These are phyloP conservation scores for Dione juno DNA, from an alignment of 2,888 invertebrate species.

Conservation along the genomic window DNA sequence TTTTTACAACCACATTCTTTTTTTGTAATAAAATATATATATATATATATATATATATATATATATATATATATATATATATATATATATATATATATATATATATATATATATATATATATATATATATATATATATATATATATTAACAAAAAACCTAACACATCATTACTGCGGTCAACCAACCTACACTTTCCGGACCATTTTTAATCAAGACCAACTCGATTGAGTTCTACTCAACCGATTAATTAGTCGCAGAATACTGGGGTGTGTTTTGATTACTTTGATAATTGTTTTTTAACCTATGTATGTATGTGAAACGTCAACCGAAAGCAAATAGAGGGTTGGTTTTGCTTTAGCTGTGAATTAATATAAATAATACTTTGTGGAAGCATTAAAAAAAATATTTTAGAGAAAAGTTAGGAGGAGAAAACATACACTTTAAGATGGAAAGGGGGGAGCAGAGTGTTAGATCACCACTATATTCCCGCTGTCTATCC, in stretches of 20 bases:
- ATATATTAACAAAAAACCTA: conserved; percentile 24
- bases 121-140: too few species aligned
- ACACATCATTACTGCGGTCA: conserved; percentile 65
- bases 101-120: too few species aligned
- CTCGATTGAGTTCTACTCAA: conserved; percentile 68
- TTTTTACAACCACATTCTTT: too few species aligned
- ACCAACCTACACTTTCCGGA: conserved; percentile 62
- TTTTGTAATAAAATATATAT: too few species aligned
- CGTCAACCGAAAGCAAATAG: conserved; percentile 43
- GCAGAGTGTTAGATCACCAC: too few species aligned
- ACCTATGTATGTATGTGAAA: conserved; percentile 45
- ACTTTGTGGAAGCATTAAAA: neutral
- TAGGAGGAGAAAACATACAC: too few species aligned
- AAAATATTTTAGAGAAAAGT: too few species aligned
- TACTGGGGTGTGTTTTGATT: conserved; percentile 66
- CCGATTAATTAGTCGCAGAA: conserved; percentile 77
- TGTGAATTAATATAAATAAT: conserved; percentile 1
- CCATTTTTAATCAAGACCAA: conserved; percentile 77
- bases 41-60: too few species aligned
- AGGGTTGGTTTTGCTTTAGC: conserved; percentile 23
- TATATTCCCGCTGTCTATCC: too few species aligned
- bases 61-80: too few species aligned
- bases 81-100: too few species aligned
- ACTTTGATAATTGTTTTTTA: conserved; percentile 71
- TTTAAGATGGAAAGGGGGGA: too few species aligned